Evolutionary conservation across 2,888 invertebrate species (phyloP), one percentile per base, ranked within the genome.

Genomic region (Campopleginae sp.): DNA sequence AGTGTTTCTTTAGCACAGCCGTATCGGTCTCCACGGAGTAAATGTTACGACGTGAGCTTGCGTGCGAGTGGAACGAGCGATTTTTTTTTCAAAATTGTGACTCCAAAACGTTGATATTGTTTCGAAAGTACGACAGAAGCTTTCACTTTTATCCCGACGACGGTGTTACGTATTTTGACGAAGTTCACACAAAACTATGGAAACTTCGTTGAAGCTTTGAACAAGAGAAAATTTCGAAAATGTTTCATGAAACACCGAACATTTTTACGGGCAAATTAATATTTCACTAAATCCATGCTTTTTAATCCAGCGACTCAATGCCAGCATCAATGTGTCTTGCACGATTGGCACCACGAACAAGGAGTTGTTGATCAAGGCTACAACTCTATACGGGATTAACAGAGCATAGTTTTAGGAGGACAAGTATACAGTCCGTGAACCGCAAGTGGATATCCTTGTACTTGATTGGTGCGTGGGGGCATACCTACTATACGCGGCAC

Each of bases 361-460:
- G 27, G 14, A 68, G 42, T 33, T 54, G n/a, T 44, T 44, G 38
- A 66, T 78, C 10, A 38, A 46, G 58, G 33, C 44, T 58, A 58
- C 46, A 46, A 46, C 70, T 78, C 14, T 1, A 70, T 78, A 61
- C 44, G 46, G 19, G 44, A 23, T 42, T 54, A 54, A 61, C 51
- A 31, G n/a, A n/a, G 65, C 12, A 51, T 72, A 48, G 80, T 74
- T 65, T 27, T 46, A 23, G 31, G 51, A 48, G n/a, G 19, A 48
- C 42, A 72, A 46, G 65, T 51, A 42, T 65, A 61, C 51, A 65
- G 65, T 72, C 65, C 66, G 54, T 74, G 66, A 70, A 54, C 80
- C 80, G 80, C 72, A 74, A 80, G 80, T 80, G 80, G 72, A 80
- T 80, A 74, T 80, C 66, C 74, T 74, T 80, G 80, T 80, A 72